Evolutionary conservation across 2,113 vertebrate genomes (phyloP), one percentile per base, ranked within the genome.

Genomic region (Prinia subflava): DNA sequence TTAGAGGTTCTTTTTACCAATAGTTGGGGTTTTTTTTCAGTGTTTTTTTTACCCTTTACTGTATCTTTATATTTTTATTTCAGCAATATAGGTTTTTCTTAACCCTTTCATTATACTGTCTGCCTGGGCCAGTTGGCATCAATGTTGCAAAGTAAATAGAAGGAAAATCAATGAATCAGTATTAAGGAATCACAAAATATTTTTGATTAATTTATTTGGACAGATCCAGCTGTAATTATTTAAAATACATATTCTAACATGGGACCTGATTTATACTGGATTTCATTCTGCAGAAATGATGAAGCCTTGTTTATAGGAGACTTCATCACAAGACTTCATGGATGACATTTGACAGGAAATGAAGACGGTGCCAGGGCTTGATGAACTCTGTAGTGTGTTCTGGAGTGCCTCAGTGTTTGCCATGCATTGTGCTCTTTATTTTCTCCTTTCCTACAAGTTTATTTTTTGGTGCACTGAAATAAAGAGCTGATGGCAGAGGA

Each of bases 401-500:
- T 83, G 71, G 49, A 68, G 53, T 15, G 30, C n/a, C 67, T 10
- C 5, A 19, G 35, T 15, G 27, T 62, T 87, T 78, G 39, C 46
- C 3, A 21, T 63, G 55, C 10, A 2, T 74, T 56, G 56, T 71
- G 64, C 57, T 89, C 73, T 60, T 4, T 55, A 50, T 89, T 77
- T 80, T 80, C 44, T 86, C 73, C 49, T 87, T 87, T 89, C n/a
- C 41, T 87, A 16, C 0, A 10, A 55, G 55, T 71, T 89, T 53
- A 19, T 90, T 30, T 56, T 53, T 68, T 4, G 39, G 37, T 73
- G 28, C 57, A 24, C 27, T 78, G 88, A 89, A 74, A 65, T 92
- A 94, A 95, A 70, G 44, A 71, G 64, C 90, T 89, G 83, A 90
- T 90, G 90, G 82, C 86, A 73, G 76, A 78, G 69, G 75, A 68